These are phyloP conservation scores for Drosophila eohydei DNA, from an alignment of 2,888 invertebrate genomes.

Conservation along the genomic window DNA sequence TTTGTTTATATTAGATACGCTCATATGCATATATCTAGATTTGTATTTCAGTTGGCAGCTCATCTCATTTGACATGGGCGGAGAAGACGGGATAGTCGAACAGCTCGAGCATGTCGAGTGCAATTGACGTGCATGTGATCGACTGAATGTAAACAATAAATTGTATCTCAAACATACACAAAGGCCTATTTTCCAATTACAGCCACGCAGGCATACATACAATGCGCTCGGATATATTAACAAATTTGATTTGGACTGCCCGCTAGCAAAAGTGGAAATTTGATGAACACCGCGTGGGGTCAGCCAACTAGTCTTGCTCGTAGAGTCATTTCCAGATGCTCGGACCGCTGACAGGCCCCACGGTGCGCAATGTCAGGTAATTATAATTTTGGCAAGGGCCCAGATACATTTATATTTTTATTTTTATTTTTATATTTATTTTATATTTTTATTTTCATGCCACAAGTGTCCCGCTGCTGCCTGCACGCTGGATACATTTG, in stretches of 20 bases:
- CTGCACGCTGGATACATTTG: slow-evolving; percentile 17
- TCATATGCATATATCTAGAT: neutral
- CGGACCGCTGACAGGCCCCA: slow-evolving; percentile 30
- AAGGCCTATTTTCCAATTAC: slow-evolving; percentile 36
- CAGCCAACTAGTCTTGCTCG: slow-evolving; percentile 31
- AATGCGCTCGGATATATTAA: slow-evolving; percentile 5
- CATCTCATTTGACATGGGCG: neutral
- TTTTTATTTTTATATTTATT: neutral
- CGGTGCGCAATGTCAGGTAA: slow-evolving; percentile 56
- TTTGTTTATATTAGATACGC: neutral
- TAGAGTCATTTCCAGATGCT: slow-evolving; percentile 47
- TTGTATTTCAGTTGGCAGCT: slow-evolving; percentile 1
- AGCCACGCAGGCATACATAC: neutral
- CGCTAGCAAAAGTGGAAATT: slow-evolving; percentile 39
- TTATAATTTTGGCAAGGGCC: slow-evolving; percentile 63
- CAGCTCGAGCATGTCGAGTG: slow-evolving; percentile 27
- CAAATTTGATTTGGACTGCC: slow-evolving; percentile 26
- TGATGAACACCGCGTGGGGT: slow-evolving; percentile 56
- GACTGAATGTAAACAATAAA: slow-evolving; percentile 36
- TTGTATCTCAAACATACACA: slow-evolving; percentile 42
- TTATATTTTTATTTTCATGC: slow-evolving; percentile 3
- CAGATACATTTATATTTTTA: slow-evolving; percentile 33
- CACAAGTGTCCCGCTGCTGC: slow-evolving; percentile 40
- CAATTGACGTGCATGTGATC: slow-evolving; percentile 47
- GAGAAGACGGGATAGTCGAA: neutral